Evolutionary conservation across 2,797 vertebrate species (phyloP).

Genomic region (Ciconia nigra): DNA sequence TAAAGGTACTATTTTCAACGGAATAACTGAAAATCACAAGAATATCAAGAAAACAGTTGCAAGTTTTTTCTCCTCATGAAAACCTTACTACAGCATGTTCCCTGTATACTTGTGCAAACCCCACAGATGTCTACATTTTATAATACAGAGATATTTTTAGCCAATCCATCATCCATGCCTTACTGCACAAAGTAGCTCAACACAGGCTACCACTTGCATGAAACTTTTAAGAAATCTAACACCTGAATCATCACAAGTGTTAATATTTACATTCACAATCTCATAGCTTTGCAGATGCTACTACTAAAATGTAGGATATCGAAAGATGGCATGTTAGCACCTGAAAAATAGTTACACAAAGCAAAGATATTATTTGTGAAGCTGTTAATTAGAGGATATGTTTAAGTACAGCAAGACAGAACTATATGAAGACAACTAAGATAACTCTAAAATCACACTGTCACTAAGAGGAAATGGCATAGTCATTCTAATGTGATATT

Average conservation of each 20-base stretch:
- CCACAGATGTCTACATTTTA: background rate
- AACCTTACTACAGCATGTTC: background rate
- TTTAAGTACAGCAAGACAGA: background rate
- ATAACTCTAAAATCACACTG: background rate
- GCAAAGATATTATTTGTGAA: background rate
- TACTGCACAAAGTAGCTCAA: background rate
- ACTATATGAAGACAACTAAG: background rate
- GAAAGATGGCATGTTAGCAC: background rate
- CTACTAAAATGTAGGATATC: background rate
- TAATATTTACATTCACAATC: background rate
- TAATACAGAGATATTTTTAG: background rate
- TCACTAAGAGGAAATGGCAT: background rate
- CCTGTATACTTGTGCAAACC: background rate
- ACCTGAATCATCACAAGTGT: background rate
- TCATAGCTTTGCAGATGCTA: background rate
- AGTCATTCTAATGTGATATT: background rate
- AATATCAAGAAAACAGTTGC: background rate
- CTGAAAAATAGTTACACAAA: background rate
- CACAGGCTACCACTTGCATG: background rate
- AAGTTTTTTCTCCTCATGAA: background rate
- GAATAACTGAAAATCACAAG: background rate
- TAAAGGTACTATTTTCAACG: background rate
- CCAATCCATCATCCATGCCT: background rate
- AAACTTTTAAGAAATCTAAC: background rate
- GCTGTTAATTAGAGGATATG: background rate